Conservation (phyloP, 2,113 vertebrate species). For the Nothoprocta perdicaria region DNA sequence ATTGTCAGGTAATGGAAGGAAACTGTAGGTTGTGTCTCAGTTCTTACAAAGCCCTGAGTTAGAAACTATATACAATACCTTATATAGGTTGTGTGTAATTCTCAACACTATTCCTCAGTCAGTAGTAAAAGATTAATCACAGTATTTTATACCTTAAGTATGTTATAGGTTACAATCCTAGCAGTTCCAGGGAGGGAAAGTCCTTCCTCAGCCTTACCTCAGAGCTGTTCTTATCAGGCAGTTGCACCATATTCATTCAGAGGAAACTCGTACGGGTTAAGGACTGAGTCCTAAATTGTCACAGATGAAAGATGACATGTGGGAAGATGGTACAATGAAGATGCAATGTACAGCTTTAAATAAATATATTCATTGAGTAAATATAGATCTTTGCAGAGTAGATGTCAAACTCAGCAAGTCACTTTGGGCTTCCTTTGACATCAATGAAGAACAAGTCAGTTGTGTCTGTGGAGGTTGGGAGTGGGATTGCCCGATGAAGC, state of each 20-base stretch:
- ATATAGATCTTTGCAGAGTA: neutral
- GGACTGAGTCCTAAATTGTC: neutral
- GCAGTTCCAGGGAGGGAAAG: neutral
- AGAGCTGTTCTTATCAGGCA: neutral
- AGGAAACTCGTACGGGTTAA: neutral
- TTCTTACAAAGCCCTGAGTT: neutral
- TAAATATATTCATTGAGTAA: neutral
- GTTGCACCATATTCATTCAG: neutral
- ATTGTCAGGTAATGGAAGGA: neutral
- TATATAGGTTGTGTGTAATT: neutral
- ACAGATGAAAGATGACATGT: neutral
- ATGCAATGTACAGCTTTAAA: neutral
- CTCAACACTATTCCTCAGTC: neutral
- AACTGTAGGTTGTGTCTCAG: neutral
- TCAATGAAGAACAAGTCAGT: neutral
- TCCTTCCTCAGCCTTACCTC: neutral
- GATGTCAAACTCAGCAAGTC: rapidly evolving
- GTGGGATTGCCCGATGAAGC: neutral
- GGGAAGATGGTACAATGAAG: neutral
- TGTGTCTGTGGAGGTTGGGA: neutral
- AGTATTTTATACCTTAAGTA: neutral
- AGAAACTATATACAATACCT: neutral
- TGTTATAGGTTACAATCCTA: neutral
- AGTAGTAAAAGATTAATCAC: neutral
- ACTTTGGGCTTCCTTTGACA: neutral